Evolutionary conservation across 2,797 vertebrate genomes (phyloP).

Genomic region (Discoglossus pictus): DNA sequence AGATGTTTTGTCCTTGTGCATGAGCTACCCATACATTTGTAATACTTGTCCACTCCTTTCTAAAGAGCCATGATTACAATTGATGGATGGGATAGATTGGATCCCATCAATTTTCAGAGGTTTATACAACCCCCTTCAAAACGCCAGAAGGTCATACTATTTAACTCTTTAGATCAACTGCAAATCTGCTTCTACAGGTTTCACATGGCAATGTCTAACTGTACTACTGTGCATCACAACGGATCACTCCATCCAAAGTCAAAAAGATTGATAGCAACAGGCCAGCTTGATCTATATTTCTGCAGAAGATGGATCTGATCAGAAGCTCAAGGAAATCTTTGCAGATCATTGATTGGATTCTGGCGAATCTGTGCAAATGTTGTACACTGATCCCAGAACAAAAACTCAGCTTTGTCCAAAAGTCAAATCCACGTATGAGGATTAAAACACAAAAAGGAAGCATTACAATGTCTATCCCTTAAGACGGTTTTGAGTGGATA

Average conservation of each 20-base stretch:
- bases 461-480: conserved; percentile 52
- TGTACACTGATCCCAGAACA: conserved; percentile 18
- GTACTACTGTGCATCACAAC: background rate
- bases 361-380: conserved; percentile 10
- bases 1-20: conserved; percentile 10
- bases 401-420: conserved; percentile 68
- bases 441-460: conserved; percentile 57
- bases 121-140: no score
- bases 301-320: conserved; percentile 6
- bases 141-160: no score
- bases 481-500: conserved; percentile 77
- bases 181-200: background rate
- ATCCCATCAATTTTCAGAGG: no score
- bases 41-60: conserved; percentile 34
- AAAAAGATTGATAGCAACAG: background rate
- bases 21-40: conserved; percentile 33
- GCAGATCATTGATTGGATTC: conserved; percentile 13
- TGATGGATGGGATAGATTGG: background rate
- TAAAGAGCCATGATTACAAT: conserved; percentile 13
- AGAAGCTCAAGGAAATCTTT: background rate
- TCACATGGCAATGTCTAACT: background rate
- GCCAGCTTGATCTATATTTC: conserved; percentile 7
- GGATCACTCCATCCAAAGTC: background rate
- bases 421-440: conserved; percentile 71
- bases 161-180: background rate